Conservation (phyloP, 1,140 invertebrate genomes). For the Stegodyphus dumicola region DNA sequence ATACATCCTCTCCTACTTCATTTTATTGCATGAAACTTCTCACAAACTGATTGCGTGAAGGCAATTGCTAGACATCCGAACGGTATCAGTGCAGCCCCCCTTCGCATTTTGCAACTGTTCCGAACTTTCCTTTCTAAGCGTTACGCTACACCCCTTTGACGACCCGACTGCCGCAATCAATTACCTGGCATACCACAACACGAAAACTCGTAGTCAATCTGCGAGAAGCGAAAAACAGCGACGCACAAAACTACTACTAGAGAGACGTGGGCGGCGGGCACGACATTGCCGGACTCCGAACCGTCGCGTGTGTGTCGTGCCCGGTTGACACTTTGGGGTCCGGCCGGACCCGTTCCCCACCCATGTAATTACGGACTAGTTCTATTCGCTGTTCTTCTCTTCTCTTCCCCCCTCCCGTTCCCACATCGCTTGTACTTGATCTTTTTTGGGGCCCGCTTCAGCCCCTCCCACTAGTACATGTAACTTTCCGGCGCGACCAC, state of each 20-base stretch:
- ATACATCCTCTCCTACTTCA: too few relatives aligned
- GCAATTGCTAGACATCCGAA: too few relatives aligned
- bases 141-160: background rate
- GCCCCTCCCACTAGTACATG: constrained; percentile 50
- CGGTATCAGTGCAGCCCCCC: too few relatives aligned
- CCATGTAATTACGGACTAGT: constrained; percentile 51
- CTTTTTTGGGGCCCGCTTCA: constrained; percentile 22
- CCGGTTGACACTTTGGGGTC: constrained; percentile 56
- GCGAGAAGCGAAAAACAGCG: background rate
- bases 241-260: too few relatives aligned
- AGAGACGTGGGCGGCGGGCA: background rate
- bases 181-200: background rate
- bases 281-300: constrained; percentile 12
- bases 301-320: constrained; percentile 51
- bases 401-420: background rate
- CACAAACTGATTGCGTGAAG: too few relatives aligned
- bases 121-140: too few relatives aligned
- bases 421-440: constrained; percentile 41
- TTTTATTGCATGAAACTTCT: too few relatives aligned
- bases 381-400: background rate
- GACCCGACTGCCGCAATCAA: constrained; percentile 6
- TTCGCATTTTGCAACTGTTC: too few relatives aligned
- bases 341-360: constrained; percentile 43
- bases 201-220: constrained; percentile 26
- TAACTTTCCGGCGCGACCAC: constrained; percentile 50